These are phyloP conservation scores for Drosophila trapezifrons DNA, from an alignment of 1,140 invertebrate species.

Conservation along the genomic window DNA sequence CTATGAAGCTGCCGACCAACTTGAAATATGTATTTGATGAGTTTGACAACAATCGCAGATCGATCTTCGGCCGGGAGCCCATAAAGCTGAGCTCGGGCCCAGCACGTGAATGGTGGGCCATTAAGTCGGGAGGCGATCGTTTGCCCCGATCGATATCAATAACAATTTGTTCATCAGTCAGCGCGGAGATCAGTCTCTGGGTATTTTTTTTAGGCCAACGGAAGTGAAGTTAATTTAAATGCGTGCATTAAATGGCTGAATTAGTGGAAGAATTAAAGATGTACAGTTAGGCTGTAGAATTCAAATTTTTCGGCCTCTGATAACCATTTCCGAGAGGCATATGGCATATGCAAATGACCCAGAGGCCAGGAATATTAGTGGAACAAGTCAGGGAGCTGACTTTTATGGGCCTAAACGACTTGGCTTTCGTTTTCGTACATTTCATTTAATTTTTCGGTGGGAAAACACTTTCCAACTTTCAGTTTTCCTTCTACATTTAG, in stretches of 20 bases:
- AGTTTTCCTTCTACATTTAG: conserved; percentile 66
- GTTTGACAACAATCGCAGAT: conserved; percentile 77
- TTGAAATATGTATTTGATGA: conserved; percentile 78
- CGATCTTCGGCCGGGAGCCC: conserved; percentile 63
- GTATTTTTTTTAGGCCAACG: conserved; percentile 37
- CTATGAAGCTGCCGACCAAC: conserved; percentile 63
- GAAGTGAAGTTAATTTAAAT: conserved; percentile 57
- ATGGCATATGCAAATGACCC: conserved; percentile 29
- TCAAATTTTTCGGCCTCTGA: conserved; percentile 15
- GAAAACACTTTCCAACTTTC: conserved; percentile 76
- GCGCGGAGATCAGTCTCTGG: background rate
- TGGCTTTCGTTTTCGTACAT: conserved; percentile 71
- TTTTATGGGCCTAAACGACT: conserved; percentile 49
- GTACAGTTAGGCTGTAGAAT: conserved; percentile 49
- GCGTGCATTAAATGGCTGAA: conserved; percentile 48
- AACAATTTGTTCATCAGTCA: conserved; percentile 68
- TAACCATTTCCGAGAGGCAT: conserved; percentile 25
- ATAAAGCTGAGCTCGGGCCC: conserved; percentile 54
- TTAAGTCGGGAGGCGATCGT: conserved; percentile 75
- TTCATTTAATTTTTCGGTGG: conserved; percentile 30
- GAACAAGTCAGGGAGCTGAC: conserved; percentile 21
- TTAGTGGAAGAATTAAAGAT: conserved; percentile 30
- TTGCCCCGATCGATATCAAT: conserved; percentile 69
- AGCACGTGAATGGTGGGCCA: conserved; percentile 54
- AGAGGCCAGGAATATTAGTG: conserved; percentile 36